Evolutionary conservation across 2,888 invertebrate species (phyloP), one percentile per base, ranked within the genome.

Genomic region (Bellardia bayeri): DNA sequence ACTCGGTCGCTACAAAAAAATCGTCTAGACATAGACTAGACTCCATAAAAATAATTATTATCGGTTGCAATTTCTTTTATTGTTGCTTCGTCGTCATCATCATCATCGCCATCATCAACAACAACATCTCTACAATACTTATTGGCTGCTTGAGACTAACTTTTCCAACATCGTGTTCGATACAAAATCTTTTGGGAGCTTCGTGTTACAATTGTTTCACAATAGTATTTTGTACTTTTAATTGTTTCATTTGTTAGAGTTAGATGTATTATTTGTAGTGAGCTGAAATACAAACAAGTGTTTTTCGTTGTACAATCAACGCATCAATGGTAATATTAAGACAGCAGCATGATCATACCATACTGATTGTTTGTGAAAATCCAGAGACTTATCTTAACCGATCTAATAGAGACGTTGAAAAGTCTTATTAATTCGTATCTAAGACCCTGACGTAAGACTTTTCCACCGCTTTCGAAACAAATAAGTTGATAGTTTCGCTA

Each of bases 1-100:
- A 30, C 63, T 54, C 33, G 30, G 49, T 64, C 13, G 49, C 63
- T 58, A 79, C n/a, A 45, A 86, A 91, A 92, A 92, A 93, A 92
- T 91, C 90, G 93, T 93, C 93, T 93, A 93, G 93, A 93, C 93
- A 91, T 90, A 92, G 93, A 93, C 93, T 93, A 93, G 93, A 93
- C 93, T 93, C 92, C 92, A 93, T 93, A 93, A 93, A 93, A 93
- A 93, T 93, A 93, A 93, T 93, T 93, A 93, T 93, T 93, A 93
- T 93, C 93, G 93, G 93, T 90, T 93, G 93, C 93, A 93, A 93
- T 93, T 93, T 92, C 93, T 93, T 91, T 90, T 92, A 82, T 86
- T 75, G 84, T 81, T 76, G 40, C 76, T 83, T 82, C 63, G 68
- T 83, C 82, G 49, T 78, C 64, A 33, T 66, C 76, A 56, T 66